These are phyloP conservation scores for Nymphicus hollandicus DNA, from an alignment of 2,113 vertebrate species.

Conservation along the genomic window DNA sequence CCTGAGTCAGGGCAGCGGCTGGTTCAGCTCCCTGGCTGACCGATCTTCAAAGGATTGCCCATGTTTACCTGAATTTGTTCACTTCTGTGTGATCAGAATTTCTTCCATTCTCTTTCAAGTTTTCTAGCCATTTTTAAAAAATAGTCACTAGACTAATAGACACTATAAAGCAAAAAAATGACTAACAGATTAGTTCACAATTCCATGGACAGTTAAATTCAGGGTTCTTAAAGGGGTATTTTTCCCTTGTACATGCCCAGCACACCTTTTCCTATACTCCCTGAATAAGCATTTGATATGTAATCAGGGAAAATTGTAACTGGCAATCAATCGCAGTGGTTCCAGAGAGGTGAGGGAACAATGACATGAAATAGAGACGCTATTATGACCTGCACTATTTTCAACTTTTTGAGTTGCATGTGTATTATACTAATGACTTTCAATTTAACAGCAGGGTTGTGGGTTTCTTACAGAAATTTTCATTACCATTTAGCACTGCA, in stretches of 20 bases:
- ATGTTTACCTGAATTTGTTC: neutral
- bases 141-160: neutral
- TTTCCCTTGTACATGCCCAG: neutral
- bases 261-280: neutral
- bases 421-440: neutral
- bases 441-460: neutral
- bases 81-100: neutral
- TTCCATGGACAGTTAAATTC: neutral
- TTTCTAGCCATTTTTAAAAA: neutral
- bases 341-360: neutral
- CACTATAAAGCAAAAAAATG: neutral
- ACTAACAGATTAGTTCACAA: neutral
- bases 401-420: neutral
- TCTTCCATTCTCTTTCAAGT: neutral
- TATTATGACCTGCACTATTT: neutral
- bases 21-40: neutral
- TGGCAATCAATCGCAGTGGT: neutral
- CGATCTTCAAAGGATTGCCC: fast-evolving
- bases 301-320: slow-evolving; percentile 10
- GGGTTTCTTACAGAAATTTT: neutral
- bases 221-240: neutral
- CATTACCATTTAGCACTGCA: neutral
- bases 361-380: neutral
- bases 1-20: neutral
- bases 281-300: neutral